Evolutionary conservation across 1,140 invertebrate genomes (phyloP), one percentile per base, ranked within the genome.

Genomic region (Calliopsis andreniformis): DNA sequence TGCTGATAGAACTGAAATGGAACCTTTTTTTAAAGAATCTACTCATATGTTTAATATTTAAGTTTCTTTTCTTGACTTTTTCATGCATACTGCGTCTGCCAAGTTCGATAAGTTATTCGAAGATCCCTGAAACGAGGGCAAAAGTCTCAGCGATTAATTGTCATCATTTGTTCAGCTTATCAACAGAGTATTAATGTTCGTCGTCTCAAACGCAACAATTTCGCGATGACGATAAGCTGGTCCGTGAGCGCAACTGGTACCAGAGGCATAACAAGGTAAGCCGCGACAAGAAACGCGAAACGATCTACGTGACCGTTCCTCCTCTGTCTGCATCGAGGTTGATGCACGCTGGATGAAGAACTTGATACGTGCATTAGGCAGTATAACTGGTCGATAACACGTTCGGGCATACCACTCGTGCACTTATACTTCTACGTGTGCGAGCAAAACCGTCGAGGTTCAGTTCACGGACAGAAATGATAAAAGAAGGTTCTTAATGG

Each of bases 301-400:
- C 75, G 64, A 63, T 78, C 67, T 71, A 71, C 76, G 67, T 78
- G 75, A 77, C 75, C 68, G 58, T 71, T 53, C 39, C 49, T 42
- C 49, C 49, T 42, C 49, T 39, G 51, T 70, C 45, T 42, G 47
- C 23, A 39, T 39, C 25, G 51, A 56, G 56, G 66, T 78, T 72
- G 80, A 81, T 82, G 67, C 73, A 64, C 66, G 55, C 35, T 68
- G 64, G 70, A 39, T 70, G 81, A 82, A 73, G 75, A 83, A 83
- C 82, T 69, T 73, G 80, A 83, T 83, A 83, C 80, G 81, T 78
- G 75, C 69, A 83, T 83, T 83, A 83, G 80, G 75, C 61, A 55
- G 62, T 76, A 82, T 81, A 81, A 80, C 76, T 68, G 73, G 64
- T 81, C 71, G 79, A 82, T 82, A 82, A 75, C 80, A 61, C 80